Percentiles rank a stretch among this genome's conserved stretches.
Conservation (phyloP, 2,797 vertebrate genomes). For the Prionace glauca region DNA sequence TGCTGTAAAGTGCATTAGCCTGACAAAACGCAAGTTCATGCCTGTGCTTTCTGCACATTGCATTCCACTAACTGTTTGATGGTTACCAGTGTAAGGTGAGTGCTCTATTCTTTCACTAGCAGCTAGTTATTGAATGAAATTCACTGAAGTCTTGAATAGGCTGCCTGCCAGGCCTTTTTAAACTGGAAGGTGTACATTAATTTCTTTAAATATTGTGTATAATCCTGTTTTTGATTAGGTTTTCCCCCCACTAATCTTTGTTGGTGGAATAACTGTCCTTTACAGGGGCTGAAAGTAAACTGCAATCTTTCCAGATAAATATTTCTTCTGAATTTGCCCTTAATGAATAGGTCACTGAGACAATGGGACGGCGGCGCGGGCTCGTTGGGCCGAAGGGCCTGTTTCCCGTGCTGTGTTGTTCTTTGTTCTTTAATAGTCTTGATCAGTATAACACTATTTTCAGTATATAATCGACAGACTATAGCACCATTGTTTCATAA, state of each 20-base stretch:
- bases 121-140: background rate
- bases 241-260: background rate
- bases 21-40: background rate
- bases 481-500: background rate
- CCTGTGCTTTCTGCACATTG: background rate
- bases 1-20: background rate
- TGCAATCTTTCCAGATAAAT: background rate
- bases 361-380: too few species aligned
- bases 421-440: too few species aligned
- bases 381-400: too few species aligned
- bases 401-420: too few species aligned
- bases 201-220: background rate
- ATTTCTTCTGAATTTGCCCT: background rate
- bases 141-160: background rate
- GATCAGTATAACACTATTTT: too few species aligned
- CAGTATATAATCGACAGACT: background rate
- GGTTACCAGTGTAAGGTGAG: background rate
- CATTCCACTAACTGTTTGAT: background rate
- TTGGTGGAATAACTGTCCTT: background rate
- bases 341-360: too few species aligned
- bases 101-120: background rate
- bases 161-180: background rate
- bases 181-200: background rate
- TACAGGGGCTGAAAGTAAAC: background rate
- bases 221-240: background rate